phyloP scores from a whole-genome alignment of 2,113 vertebrate species.

The Salminus brasiliensis region DNA sequence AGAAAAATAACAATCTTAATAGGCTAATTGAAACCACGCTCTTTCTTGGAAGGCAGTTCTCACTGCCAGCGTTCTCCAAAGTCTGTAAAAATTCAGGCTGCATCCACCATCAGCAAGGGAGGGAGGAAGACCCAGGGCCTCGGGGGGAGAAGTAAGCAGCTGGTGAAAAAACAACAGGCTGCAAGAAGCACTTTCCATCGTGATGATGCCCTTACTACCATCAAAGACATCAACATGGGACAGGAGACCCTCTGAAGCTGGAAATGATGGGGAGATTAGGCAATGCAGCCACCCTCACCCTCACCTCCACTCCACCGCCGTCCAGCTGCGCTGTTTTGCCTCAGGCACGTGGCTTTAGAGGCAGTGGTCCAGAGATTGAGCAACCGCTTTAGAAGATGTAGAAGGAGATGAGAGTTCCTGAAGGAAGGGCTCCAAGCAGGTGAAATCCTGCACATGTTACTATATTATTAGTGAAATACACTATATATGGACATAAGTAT shows the following conservation, averaged over 20 bases:
- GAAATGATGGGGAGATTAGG: not conserved
- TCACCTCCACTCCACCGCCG: not conserved
- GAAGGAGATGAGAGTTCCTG: not conserved
- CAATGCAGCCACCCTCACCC: not conserved
- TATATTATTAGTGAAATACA: too few species aligned
- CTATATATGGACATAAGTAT: too few species aligned
- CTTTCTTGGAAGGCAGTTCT: constrained; percentile 24
- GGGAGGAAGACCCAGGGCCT: constrained; percentile 3
- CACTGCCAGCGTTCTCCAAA: not conserved
- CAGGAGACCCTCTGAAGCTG: not conserved
- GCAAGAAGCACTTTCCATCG: not conserved
- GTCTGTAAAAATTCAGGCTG: constrained; percentile 11
- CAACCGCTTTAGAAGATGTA: not conserved
- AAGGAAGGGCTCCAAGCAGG: not conserved
- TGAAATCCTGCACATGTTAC: not conserved
- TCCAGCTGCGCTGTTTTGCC: not conserved
- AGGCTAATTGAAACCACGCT: constrained; percentile 24
- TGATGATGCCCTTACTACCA: not conserved
- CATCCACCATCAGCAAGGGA: not conserved
- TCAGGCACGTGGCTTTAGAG: not conserved
- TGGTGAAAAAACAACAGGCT: not conserved
- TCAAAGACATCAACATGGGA: not conserved
- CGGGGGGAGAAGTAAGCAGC: not conserved
- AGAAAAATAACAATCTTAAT: not conserved
- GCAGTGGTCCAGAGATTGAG: not conserved